Evolutionary conservation across 2,113 vertebrate genomes (phyloP).

Genomic region (Petrocephalus microphthalmus): DNA sequence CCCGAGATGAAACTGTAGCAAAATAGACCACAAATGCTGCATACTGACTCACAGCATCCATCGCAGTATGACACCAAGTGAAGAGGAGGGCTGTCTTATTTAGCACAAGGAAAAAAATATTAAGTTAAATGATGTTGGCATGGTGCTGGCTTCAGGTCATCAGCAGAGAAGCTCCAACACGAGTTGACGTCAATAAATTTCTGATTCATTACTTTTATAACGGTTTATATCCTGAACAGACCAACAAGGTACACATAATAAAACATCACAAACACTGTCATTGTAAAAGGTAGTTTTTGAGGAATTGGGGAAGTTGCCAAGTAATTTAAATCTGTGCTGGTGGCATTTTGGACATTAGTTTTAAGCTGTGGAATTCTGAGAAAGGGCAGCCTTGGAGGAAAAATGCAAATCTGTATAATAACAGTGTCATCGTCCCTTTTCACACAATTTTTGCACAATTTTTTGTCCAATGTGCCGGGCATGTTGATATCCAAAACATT

Average conservation of each 20-base stretch:
- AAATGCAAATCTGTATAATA: background rate
- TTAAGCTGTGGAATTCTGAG: background rate
- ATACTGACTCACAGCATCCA: background rate
- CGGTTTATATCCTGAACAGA: background rate
- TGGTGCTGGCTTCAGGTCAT: background rate
- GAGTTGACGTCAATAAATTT: background rate
- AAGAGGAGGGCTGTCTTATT: background rate
- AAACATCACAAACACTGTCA: background rate
- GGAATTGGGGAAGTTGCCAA: slow-evolving; percentile 47
- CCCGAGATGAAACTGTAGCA: background rate
- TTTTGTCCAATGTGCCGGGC: background rate
- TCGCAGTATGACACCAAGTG: background rate
- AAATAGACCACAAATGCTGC: background rate
- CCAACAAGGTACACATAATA: background rate
- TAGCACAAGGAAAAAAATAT: background rate
- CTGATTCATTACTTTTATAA: background rate
- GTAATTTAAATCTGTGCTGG: background rate
- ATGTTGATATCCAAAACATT: background rate
- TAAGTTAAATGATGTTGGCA: background rate
- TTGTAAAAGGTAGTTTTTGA: slow-evolving; percentile 45
- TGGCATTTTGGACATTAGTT: background rate
- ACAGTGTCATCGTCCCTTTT: background rate
- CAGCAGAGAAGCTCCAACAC: background rate
- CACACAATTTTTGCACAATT: background rate
- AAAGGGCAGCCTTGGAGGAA: background rate